Conservation (phyloP, 2,113 vertebrate species). For the Hipposideros armiger region DNA sequence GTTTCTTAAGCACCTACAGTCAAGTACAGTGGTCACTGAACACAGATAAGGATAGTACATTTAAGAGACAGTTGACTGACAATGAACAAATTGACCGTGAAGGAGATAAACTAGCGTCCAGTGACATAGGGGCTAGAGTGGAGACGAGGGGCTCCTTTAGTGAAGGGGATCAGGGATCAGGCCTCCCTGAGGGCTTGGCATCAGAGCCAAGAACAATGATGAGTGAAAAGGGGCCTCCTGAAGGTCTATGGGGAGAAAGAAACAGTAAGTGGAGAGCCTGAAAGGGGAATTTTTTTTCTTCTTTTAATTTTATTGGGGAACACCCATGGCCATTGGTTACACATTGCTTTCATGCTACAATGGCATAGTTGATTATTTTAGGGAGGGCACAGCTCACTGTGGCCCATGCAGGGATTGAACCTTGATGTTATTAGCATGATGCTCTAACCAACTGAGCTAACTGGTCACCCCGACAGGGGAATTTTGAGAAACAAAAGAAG, state of each 20-base stretch:
- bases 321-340: too few species aligned
- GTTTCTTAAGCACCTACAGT: neutral
- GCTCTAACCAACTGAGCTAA: too few species aligned
- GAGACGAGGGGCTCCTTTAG: neutral
- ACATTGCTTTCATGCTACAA: too few species aligned
- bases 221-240: neutral
- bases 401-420: too few species aligned
- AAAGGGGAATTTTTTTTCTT: neutral
- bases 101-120: neutral
- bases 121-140: neutral
- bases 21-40: neutral
- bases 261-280: neutral
- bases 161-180: neutral
- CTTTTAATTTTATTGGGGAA: too few species aligned
- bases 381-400: too few species aligned
- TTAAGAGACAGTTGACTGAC: neutral
- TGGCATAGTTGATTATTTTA: too few species aligned
- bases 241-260: neutral
- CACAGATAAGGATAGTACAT: neutral
- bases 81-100: neutral
- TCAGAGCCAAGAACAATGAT: neutral
- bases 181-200: too few species aligned
- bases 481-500: neutral
- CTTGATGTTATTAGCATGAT: too few species aligned
- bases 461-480: neutral